Evolutionary conservation across 2,888 invertebrate genomes (phyloP).

Genomic region (Trichogramma dendrolimi): DNA sequence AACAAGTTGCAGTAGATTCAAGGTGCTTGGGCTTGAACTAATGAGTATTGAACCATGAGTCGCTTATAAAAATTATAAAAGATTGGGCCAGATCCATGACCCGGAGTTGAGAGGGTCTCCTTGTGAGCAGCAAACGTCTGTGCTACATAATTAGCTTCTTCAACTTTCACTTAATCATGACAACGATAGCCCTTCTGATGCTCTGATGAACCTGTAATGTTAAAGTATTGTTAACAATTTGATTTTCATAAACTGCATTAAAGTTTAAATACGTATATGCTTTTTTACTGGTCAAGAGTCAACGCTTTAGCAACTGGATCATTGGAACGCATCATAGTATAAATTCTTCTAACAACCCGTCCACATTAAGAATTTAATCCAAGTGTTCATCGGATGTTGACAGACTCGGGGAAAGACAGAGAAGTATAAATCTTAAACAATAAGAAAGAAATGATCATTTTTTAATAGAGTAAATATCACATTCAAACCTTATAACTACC

Average conservation of each 20-base stretch:
- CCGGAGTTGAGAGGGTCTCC: too few species aligned
- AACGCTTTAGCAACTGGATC: constrained; percentile 93
- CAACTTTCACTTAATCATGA: constrained; percentile 91
- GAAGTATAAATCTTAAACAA: constrained; percentile 28
- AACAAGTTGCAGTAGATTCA: too few species aligned
- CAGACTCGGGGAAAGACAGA: constrained; percentile 89
- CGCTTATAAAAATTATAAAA: too few species aligned
- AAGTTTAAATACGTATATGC: constrained; percentile 53
- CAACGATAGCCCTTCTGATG: constrained; percentile 85
- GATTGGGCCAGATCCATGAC: too few species aligned
- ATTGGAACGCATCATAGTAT: constrained; percentile 92
- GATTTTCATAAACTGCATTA: constrained; percentile 2
- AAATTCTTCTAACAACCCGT: constrained; percentile 86
- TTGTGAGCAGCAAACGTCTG: constrained; percentile 85
- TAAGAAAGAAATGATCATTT: constrained; percentile 15
- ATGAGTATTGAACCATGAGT: too few species aligned
- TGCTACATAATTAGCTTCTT: constrained; percentile 93
- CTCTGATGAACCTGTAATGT: constrained; percentile 75
- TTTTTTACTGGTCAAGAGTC: constrained; percentile 83
- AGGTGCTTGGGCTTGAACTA: too few species aligned
- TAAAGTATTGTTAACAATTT: constrained; percentile 1
- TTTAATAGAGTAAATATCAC: constrained; percentile 11
- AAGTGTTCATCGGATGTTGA: constrained; percentile 94
- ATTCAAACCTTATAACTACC: constrained; percentile 71
- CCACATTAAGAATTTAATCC: constrained; percentile 92